These are phyloP conservation scores for Marcusenius ussheri DNA, from an alignment of 2,113 vertebrate species.

Conservation along the genomic window DNA sequence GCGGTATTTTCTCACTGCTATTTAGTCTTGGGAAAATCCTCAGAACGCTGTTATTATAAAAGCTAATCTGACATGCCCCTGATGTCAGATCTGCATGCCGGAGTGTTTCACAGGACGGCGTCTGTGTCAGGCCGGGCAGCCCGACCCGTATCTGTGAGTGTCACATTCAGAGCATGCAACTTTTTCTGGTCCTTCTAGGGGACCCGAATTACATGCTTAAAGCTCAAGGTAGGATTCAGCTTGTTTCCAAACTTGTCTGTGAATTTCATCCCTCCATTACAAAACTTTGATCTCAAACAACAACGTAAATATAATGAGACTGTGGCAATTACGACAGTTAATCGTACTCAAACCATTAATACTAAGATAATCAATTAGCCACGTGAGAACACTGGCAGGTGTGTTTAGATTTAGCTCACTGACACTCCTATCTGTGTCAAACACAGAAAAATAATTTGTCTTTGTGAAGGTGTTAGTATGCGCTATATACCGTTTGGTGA, in stretches of 20 bases:
- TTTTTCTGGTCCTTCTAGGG: background rate
- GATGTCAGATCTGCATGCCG: background rate
- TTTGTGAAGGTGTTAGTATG: background rate
- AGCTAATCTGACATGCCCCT: background rate
- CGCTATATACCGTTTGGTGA: background rate
- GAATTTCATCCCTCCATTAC: background rate
- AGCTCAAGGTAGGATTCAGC: background rate
- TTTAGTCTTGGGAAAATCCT: conserved; percentile 13
- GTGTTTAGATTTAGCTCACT: background rate
- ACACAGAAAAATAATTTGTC: background rate
- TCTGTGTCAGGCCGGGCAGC: background rate
- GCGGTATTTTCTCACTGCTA: background rate
- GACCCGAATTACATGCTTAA: background rate
- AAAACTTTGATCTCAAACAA: background rate
- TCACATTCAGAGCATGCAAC: background rate
- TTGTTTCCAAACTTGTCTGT: background rate
- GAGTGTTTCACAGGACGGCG: background rate
- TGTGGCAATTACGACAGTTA: background rate
- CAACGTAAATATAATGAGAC: background rate
- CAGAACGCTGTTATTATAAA: background rate
- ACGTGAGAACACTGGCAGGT: background rate
- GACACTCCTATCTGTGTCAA: background rate
- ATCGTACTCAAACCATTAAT: background rate
- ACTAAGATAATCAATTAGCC: background rate
- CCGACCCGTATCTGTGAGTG: background rate